Conservation (phyloP, 2,888 invertebrate species). For the Heliconius charithonia region DNA sequence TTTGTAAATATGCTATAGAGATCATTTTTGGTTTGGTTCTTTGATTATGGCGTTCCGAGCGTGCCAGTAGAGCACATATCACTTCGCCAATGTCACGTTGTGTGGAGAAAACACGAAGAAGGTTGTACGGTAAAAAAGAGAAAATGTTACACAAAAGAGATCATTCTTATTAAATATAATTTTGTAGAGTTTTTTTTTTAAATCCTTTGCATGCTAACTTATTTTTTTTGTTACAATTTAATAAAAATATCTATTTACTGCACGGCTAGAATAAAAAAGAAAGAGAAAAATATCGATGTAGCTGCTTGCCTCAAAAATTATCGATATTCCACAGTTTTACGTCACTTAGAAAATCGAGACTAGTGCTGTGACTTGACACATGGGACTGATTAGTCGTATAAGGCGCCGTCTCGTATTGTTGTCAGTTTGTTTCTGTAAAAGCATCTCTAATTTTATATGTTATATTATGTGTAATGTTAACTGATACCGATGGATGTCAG, state of each 20-base stretch:
- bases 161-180: too few species aligned
- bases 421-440: conserved; percentile 29
- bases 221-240: neutral
- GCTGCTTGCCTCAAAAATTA: neutral
- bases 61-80: too few species aligned
- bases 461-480: conserved; percentile 6
- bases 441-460: neutral
- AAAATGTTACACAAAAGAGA: too few species aligned
- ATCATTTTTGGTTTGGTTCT: too few species aligned
- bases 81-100: too few species aligned
- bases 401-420: conserved; percentile 45
- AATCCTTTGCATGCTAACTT: neutral
- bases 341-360: neutral
- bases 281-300: neutral
- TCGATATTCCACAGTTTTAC: neutral
- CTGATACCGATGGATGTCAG: conserved; percentile 23
- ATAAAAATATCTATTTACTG: too few species aligned
- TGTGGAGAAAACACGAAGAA: too few species aligned
- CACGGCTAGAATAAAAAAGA: too few species aligned
- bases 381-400: conserved; percentile 43
- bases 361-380: conserved; percentile 41
- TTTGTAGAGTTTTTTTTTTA: neutral
- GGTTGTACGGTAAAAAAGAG: too few species aligned
- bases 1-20: too few species aligned
- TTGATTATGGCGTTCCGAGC: too few species aligned